Evolutionary conservation across 2,888 invertebrate genomes (phyloP), one percentile per base, ranked within the genome.

Genomic region (Amiota minor): DNA sequence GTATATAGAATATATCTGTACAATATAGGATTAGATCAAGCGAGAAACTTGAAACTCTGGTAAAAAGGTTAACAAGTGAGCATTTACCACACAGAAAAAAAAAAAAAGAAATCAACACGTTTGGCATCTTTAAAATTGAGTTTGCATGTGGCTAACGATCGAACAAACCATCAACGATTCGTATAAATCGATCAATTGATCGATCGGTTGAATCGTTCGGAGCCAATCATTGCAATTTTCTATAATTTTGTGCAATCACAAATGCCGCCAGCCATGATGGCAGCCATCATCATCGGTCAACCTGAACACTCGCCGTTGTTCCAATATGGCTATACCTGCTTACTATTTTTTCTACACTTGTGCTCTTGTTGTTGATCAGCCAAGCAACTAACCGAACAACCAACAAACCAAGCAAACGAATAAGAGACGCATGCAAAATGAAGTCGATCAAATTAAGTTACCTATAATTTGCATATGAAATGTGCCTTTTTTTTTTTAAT

Each of bases 211-310:
- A 46, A 16, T 49, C 9, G 16, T 65, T 49, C 47, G 61, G 50
- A 75, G 64, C 78, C 81, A 85, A 87, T 88, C 87, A 87, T 87
- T 84, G 85, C 88, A 87, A 87, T 87, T 88, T 88, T 84, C 79
- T 86, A 86, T 88, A 87, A 87, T 87, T 88, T 88, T 84, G 83
- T 81, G 79, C 82, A 84, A 86, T 86, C 83, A 82, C 73, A 77
- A 77, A 73, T 78, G 84, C 81, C 81, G 75, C 70, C 70, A 77
- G 81, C 73, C 74, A 76, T 77, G 72, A 65, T 75, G 77, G 73
- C 73, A 73, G 74, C 70, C 35, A 61, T 68, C 20, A 20, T n/a
- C 18, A 18, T 59, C 59, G 23, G 56, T 49, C 12, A 23, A 53
- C 49, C 20, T 46, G 53, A 50, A 68, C 67, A 68, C 67, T 68